Conservation (phyloP, 53 echinoderm and acorn worm genomes). For the Paracentrotus lividus region DNA sequence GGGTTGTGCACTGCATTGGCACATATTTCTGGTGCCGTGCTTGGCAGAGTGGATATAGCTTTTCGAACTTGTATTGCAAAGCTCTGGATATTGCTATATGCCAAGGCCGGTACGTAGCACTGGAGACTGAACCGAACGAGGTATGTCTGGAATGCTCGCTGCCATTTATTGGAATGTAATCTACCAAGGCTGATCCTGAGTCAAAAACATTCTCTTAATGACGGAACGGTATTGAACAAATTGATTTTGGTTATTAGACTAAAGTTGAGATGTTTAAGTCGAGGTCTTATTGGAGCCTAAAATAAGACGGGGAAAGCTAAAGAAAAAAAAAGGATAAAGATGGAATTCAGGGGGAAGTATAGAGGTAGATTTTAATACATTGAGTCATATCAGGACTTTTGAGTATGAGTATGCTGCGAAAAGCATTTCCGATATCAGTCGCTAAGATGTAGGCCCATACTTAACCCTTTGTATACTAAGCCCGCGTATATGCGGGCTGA, state of each 20-base stretch:
- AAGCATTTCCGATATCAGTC: too few relatives aligned
- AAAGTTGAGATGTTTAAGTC: neutral
- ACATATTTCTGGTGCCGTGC: neutral
- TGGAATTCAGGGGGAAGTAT: neutral
- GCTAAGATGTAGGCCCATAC: too few relatives aligned
- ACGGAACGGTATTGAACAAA: conserved; percentile 9
- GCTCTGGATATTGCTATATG: neutral
- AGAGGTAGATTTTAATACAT: neutral
- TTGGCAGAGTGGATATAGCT: neutral
- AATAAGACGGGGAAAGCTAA: neutral
- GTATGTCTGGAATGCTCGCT: conserved; percentile 38
- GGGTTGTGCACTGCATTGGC: neutral
- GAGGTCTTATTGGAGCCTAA: neutral
- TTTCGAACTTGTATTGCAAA: conserved; percentile 10
- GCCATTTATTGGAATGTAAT: conserved; percentile 61
- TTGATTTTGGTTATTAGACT: conserved; percentile 18
- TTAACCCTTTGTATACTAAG: too few relatives aligned
- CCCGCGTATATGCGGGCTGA: too few relatives aligned
- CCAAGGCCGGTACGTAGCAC: neutral
- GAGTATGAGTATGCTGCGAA: too few relatives aligned
- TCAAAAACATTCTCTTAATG: conserved; percentile 46
- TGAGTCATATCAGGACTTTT: neutral
- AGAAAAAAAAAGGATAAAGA: neutral
- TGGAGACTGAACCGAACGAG: conserved; percentile 20
- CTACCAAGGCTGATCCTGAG: conserved; percentile 17